Evolutionary conservation across 2,797 vertebrate species (phyloP).

Genomic region (Hydrocynus forskahlii): DNA sequence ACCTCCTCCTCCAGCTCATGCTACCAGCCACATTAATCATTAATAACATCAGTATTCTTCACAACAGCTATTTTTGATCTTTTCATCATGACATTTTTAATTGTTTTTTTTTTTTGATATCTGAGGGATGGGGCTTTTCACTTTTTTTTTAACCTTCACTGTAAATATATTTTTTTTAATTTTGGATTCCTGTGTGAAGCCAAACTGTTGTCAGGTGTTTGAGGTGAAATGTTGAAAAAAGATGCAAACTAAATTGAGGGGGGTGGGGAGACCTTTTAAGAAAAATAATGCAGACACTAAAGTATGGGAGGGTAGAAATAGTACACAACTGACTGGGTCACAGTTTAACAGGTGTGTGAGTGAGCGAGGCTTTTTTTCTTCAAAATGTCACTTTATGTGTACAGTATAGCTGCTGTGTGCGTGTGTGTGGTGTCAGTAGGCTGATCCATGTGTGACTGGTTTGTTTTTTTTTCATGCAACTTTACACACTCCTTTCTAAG

Average conservation of each 20-base stretch:
- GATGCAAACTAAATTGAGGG: constrained; percentile 61
- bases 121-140: constrained; percentile 49
- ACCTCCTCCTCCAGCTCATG: neutral
- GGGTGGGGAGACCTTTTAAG: constrained; percentile 41
- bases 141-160: constrained; percentile 71
- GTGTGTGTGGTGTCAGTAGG: neutral
- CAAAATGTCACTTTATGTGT: neutral
- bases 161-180: constrained; percentile 76
- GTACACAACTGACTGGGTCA: neutral
- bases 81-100: constrained; percentile 51
- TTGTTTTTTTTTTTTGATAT: constrained; percentile 44
- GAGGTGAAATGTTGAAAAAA: constrained; percentile 74
- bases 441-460: neutral
- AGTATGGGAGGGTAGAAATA: neutral
- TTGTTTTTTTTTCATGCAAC: neutral
- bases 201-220: constrained; percentile 76
- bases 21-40: neutral
- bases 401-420: neutral
- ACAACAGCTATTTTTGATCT: neutral
- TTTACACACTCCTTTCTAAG: too few species aligned
- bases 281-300: constrained; percentile 28
- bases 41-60: neutral
- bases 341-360: neutral
- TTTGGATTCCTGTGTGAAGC: constrained; percentile 73
- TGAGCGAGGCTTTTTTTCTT: neutral